Conservation (phyloP, 2,113 vertebrate species). For the Xyliphius kryptos region DNA sequence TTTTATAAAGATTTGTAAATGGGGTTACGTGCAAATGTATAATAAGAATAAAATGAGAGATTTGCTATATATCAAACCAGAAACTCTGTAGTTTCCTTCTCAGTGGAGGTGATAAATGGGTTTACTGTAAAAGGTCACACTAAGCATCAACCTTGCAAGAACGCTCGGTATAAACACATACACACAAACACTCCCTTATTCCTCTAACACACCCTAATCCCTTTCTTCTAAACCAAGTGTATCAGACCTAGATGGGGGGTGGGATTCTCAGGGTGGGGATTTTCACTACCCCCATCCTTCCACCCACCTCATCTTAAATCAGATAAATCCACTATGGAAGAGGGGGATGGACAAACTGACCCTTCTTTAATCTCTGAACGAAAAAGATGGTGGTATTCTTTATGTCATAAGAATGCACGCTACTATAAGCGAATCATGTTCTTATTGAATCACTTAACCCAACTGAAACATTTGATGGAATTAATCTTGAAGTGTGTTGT, state of each 20-base stretch:
- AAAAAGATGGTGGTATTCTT: no score
- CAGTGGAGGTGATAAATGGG: constrained; percentile 37
- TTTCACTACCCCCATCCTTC: constrained; percentile 15
- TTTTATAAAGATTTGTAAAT: no score
- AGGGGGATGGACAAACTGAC: constrained; percentile 2
- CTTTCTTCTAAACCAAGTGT: constrained; percentile 40
- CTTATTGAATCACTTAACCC: no score
- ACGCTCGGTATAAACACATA: constrained; percentile 5
- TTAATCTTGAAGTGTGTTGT: no score
- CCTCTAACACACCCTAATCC: constrained; percentile 20
- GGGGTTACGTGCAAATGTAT: neutral
- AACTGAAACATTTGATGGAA: no score
- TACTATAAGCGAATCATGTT: no score
- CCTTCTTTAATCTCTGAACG: no score
- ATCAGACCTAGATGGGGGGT: constrained; percentile 10
- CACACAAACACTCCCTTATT: constrained; percentile 23
- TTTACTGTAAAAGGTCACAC: constrained; percentile 40
- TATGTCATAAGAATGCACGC: no score
- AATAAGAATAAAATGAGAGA: neutral
- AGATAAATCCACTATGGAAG: constrained; percentile 13
- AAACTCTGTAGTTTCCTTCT: constrained; percentile 24
- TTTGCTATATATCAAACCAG: neutral
- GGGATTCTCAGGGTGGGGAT: neutral
- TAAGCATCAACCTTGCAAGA: constrained; percentile 21
- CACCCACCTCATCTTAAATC: constrained; percentile 17